Conservation (phyloP, 2,888 invertebrate species). For the Campoplex capitator region DNA sequence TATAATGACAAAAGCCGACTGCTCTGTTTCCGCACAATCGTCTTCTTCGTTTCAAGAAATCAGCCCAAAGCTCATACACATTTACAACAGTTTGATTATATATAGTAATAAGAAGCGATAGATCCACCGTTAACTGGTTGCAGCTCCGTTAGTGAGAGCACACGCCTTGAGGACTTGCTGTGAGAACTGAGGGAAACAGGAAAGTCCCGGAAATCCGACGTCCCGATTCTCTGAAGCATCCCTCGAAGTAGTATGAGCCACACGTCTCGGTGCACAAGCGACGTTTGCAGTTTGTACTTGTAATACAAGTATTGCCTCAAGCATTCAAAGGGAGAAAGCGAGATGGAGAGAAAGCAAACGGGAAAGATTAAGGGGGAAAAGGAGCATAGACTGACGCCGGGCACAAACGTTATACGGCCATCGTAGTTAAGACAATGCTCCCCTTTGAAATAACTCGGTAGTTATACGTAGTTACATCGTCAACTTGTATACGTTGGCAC, state of each 20-base stretch:
- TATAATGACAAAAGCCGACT: background rate
- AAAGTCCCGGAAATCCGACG: slow-evolving; percentile 62
- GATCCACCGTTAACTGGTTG: slow-evolving; percentile 15
- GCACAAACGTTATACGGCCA: slow-evolving; percentile 55
- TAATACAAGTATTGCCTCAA: slow-evolving; percentile 65
- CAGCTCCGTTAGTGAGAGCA: slow-evolving; percentile 23
- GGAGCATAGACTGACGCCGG: slow-evolving; percentile 35
- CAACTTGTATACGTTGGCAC: slow-evolving; percentile 5
- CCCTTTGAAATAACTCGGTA: slow-evolving; percentile 66
- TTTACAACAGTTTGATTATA: background rate
- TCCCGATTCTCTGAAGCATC: slow-evolving; percentile 49
- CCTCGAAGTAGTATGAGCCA: slow-evolving; percentile 45
- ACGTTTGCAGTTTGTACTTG: slow-evolving; percentile 70
- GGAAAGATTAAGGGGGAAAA: slow-evolving; percentile 8
- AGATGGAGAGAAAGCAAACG: slow-evolving; percentile 19
- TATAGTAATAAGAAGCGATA: slow-evolving; percentile 12
- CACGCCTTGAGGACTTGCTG: slow-evolving; percentile 47
- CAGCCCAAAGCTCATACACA: background rate
- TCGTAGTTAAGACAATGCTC: slow-evolving; percentile 64
- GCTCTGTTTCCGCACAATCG: slow-evolving; percentile 19
- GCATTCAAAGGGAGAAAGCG: slow-evolving; percentile 19
- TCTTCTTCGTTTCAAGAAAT: slow-evolving; percentile 16
- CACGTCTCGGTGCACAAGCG: slow-evolving; percentile 66
- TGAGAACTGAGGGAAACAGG: slow-evolving; percentile 3
- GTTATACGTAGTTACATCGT: slow-evolving; percentile 56